Evolutionary conservation across 1,140 invertebrate species (phyloP).

Genomic region (Linepithema humile): DNA sequence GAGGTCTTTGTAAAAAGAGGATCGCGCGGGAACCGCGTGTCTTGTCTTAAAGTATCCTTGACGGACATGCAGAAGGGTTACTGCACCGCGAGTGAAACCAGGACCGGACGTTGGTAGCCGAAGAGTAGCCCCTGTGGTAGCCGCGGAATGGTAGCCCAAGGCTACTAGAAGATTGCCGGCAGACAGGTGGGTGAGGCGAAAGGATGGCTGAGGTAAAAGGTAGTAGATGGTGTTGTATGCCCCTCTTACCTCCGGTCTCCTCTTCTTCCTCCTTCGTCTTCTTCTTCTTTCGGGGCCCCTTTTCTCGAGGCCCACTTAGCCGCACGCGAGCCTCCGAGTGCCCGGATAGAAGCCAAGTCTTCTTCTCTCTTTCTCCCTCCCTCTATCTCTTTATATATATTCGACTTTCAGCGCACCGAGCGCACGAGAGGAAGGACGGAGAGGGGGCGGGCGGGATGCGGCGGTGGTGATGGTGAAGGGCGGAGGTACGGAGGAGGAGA

Average conservation of each 20-base stretch:
- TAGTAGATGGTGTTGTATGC: slow-evolving; percentile 56
- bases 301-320: slow-evolving; percentile 79
- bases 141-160: slow-evolving; percentile 83
- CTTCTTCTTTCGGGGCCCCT: slow-evolving; percentile 74
- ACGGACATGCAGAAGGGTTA: slow-evolving; percentile 64
- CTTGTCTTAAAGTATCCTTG: slow-evolving; percentile 57
- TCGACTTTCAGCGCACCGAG: slow-evolving; percentile 44
- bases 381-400: slow-evolving; percentile 29
- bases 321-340: slow-evolving; percentile 80
- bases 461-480: slow-evolving; percentile 13
- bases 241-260: slow-evolving; percentile 63
- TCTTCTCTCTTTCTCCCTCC: slow-evolving; percentile 16
- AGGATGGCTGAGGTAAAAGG: slow-evolving; percentile 62
- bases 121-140: slow-evolving; percentile 84
- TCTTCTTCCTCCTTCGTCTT: slow-evolving; percentile 46
- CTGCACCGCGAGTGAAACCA: slow-evolving; percentile 69
- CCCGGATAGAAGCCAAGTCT: slow-evolving; percentile 66
- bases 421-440: slow-evolving; percentile 32
- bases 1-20: slow-evolving; percentile 6
- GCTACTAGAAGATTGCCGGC: slow-evolving; percentile 85
- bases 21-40: slow-evolving; percentile 26
- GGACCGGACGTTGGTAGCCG: slow-evolving; percentile 81
- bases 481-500: slow-evolving; percentile 12
- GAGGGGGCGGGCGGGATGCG: neutral
- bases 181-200: slow-evolving; percentile 84